Percentiles rank a stretch among this genome's conserved stretches.
Evolutionary conservation across 2,888 invertebrate species (phyloP).

Genomic region (Palloptera scutellata): DNA sequence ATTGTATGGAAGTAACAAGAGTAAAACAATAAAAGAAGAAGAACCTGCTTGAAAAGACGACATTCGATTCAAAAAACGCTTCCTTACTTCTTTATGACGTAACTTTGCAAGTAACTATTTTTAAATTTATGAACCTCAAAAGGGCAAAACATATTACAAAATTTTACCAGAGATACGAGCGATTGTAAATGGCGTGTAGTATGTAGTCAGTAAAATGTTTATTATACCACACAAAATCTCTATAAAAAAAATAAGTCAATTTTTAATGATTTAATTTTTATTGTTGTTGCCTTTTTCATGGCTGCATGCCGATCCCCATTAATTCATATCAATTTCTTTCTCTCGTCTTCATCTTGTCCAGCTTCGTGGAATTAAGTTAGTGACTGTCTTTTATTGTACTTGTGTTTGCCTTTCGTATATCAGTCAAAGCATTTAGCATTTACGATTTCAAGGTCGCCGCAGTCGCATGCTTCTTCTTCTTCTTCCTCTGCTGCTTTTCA

Average conservation of each 20-base stretch:
- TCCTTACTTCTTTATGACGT: constrained; percentile 28
- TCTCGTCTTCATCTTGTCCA: constrained; percentile 9
- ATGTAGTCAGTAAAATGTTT: no score
- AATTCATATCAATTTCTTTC: constrained; percentile 4
- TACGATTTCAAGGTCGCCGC: constrained; percentile 45
- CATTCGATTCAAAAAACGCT: constrained; percentile 26
- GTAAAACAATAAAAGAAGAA: neutral
- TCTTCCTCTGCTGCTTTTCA: constrained; percentile 19
- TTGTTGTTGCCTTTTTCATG: neutral
- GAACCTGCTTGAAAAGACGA: constrained; percentile 19
- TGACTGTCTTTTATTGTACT: constrained; percentile 17
- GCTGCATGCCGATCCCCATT: no score
- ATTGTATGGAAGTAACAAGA: neutral
- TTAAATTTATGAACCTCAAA: constrained; percentile 1
- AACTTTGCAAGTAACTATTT: constrained; percentile 7
- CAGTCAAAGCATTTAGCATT: constrained; percentile 39
- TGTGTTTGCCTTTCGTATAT: constrained; percentile 36
- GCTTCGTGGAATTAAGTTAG: neutral
- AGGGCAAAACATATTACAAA: neutral
- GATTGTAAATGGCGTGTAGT: no score
- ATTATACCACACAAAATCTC: no score
- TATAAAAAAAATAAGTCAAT: no score
- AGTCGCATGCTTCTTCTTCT: constrained; percentile 27
- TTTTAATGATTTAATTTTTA: neutral
- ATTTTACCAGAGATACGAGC: no score